Percentiles rank a stretch among this genome's conserved stretches.
phyloP scores from a whole-genome alignment of 1,140 invertebrate species.

The Hirudo medicinalis region DNA sequence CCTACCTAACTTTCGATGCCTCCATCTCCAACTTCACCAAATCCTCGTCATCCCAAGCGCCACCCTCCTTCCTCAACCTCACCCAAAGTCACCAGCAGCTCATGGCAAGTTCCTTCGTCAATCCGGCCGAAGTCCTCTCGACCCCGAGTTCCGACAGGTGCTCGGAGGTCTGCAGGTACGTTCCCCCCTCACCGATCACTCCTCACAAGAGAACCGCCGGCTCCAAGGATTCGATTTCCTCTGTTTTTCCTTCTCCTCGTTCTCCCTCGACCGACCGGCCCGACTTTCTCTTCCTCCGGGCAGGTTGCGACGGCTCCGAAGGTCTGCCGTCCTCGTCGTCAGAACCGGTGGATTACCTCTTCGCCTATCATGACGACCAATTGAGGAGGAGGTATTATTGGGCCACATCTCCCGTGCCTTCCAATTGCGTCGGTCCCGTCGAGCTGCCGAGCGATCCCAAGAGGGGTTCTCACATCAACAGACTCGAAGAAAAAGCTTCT shows the following conservation, averaged over 20 bases:
- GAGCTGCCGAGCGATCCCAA: background rate
- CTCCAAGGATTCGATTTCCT: background rate
- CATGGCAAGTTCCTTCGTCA: too few relatives aligned
- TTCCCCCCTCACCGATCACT: background rate
- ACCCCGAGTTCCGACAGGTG: conserved; percentile 7
- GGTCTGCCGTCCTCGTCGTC: too few relatives aligned
- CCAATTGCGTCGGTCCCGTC: background rate
- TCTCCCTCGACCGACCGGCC: background rate
- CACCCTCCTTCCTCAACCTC: too few relatives aligned
- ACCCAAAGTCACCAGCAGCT: too few relatives aligned
- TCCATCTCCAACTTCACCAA: too few relatives aligned
- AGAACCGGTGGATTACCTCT: background rate
- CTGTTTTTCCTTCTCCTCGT: background rate
- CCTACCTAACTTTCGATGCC: too few relatives aligned
- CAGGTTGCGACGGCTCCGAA: too few relatives aligned
- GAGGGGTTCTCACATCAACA: background rate
- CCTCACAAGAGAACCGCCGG: background rate
- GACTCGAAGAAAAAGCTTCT: background rate
- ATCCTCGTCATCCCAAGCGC: too few relatives aligned
- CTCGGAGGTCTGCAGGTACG: background rate
- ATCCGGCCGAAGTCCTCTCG: background rate
- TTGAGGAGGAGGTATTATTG: background rate
- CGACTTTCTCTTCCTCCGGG: too few relatives aligned
- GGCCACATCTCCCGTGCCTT: background rate
- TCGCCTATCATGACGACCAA: background rate